Base-by-base conservation (phyloP, 1,140 invertebrate genomes). In the Heliconius congener region DNA sequence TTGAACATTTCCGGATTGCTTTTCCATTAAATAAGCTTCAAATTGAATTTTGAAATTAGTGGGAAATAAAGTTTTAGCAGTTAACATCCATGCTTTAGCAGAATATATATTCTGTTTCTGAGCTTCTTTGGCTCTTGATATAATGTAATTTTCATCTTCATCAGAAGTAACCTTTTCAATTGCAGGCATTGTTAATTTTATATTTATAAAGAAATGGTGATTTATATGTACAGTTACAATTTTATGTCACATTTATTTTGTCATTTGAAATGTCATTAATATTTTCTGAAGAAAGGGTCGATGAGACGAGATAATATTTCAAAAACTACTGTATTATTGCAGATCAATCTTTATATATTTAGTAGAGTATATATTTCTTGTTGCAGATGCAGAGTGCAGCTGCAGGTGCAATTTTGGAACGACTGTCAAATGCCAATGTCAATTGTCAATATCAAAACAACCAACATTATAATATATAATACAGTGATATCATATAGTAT, bases 41-140 rank as follows among this genome's bases (percentile, higher is more conserved):
- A 97, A 97, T 93, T 98, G 97, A 71, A 98, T 96, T 85, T 96
- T 96, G 87, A 98, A 98, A 89, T 98, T 98, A 50, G 97, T 96
- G 0, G 98, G 98, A 95, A 97, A 98, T 78, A 98, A 95, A 11
- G 97, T 97, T 96, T 97, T 98, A 0, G 98, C 98, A 11, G 97
- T 98, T n/a, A 98, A 96, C 94, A 98, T 96, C 98, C 98, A 98
- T 30, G 98, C 97, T 95, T 98, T 98, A 1, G 98, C 97, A 50
- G 97, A 96, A 91, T 96, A 96, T 79, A 97, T 96, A 92, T 98
- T 97, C 50, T 89, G 94, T 77, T 96, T 95, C 42, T 97, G 94
- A 50, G 96, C 95, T 86, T 96, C 95, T 92, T 97, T 97, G 2
- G 97, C 97, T 89, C 96, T 95, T 77, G 95, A 95, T 86, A 98